Conservation (phyloP, 2,888 invertebrate genomes). For the Tetragnatha montana region DNA sequence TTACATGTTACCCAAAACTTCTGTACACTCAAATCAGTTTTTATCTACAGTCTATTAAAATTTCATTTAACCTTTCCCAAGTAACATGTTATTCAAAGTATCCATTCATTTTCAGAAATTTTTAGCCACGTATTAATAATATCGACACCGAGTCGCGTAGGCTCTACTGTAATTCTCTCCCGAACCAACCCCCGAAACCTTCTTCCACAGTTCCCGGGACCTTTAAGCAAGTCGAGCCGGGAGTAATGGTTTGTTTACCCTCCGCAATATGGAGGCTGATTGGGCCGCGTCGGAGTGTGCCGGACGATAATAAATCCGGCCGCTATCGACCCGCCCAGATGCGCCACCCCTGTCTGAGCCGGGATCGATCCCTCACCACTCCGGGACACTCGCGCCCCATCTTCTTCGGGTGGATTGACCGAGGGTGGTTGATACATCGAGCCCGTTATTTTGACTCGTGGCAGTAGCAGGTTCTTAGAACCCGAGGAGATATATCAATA, state of each 20-base stretch:
- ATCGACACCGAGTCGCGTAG: no score
- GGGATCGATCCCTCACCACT: slow-evolving; percentile 22
- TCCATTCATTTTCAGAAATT: no score
- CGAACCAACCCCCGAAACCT: not conserved
- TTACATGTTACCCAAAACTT: no score
- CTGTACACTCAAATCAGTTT: no score
- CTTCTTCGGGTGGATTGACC: no score
- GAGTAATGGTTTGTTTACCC: slow-evolving; percentile 32
- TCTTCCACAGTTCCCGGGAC: not conserved
- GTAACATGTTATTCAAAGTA: no score
- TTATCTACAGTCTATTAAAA: no score
- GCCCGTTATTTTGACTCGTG: not conserved
- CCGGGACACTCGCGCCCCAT: not conserved
- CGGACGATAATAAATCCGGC: slow-evolving; percentile 15
- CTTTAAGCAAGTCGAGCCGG: not conserved
- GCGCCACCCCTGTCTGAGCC: slow-evolving; percentile 40
- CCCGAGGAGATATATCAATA: no score
- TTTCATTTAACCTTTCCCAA: no score
- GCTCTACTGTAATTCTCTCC: not conserved
- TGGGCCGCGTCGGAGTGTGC: slow-evolving; percentile 7
- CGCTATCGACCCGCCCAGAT: slow-evolving; percentile 34
- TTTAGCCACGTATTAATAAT: no score
- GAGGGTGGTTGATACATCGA: not conserved
- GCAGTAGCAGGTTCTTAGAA: not conserved
- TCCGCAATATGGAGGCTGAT: slow-evolving; percentile 9